Evolutionary conservation across 37 sponge, comb jelly and placozoan species (phyloP).

Genomic region (Halichondria panicea): DNA sequence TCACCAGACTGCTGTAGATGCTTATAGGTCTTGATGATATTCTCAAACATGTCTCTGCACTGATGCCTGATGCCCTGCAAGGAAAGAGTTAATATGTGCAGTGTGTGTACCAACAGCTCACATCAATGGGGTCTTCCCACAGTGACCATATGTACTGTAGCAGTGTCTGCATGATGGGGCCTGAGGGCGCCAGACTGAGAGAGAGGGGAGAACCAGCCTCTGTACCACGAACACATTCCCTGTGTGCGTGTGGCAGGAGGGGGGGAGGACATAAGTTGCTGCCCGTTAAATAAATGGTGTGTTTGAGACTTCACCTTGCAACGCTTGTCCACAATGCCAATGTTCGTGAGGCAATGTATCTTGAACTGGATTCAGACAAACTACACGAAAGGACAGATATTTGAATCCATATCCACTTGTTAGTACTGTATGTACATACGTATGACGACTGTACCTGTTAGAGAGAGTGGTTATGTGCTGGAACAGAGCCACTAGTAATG

Average conservation of each 20-base stretch:
- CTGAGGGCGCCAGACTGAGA: constrained; percentile 16
- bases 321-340: constrained; percentile 50
- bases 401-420: not conserved
- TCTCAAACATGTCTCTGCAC: constrained; percentile 48
- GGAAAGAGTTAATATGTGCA: not conserved
- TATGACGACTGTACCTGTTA: constrained; percentile 11
- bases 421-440: not conserved
- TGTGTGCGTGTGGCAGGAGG: not conserved
- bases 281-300: too few species aligned
- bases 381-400: constrained; percentile 3
- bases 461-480: constrained; percentile 13
- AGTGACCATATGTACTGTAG: constrained; percentile 65
- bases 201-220: not conserved
- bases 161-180: constrained; percentile 8
- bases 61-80: constrained; percentile 59
- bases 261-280: too few species aligned
- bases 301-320: constrained; percentile 26
- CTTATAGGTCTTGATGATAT: constrained; percentile 25
- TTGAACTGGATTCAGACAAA: constrained; percentile 30
- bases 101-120: too few species aligned
- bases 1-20: constrained; percentile 31
- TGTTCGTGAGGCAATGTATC: constrained; percentile 46
- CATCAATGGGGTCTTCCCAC: constrained; percentile 82
- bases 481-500: constrained; percentile 27
- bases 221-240: not conserved